Percentiles rank a stretch among this genome's conserved stretches.
Evolutionary conservation across 2,113 vertebrate species (phyloP).

Genomic region (Enhydra lutris): DNA sequence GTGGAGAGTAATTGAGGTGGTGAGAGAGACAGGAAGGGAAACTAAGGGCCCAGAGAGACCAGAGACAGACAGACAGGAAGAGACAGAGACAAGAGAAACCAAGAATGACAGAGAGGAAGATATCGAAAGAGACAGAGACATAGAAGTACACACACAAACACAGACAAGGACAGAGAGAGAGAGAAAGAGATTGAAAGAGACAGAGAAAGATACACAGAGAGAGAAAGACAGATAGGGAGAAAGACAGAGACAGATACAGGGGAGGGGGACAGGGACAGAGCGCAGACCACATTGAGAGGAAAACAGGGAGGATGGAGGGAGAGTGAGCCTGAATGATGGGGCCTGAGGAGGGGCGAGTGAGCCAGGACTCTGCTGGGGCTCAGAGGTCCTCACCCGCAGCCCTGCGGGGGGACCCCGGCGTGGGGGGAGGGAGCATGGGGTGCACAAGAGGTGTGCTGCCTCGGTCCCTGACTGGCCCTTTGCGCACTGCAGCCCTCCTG

Average conservation of each 20-base stretch:
- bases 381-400: neutral
- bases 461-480: neutral
- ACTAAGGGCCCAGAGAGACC: neutral
- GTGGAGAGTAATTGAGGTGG: neutral
- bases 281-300: neutral
- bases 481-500: neutral
- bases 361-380: neutral
- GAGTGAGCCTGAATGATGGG: neutral
- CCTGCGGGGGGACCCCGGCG: neutral
- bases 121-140: neutral
- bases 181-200: neutral
- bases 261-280: neutral
- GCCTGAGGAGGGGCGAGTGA: neutral
- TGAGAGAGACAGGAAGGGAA: neutral
- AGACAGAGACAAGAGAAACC: neutral
- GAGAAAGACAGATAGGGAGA: neutral
- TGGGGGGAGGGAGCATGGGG: neutral
- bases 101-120: neutral
- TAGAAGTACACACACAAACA: neutral
- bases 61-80: neutral
- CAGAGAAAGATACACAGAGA: neutral
- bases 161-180: neutral
- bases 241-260: too few relatives aligned
- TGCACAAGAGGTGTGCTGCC: neutral
- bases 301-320: neutral